Percentiles rank a stretch among this genome's conserved stretches.
Evolutionary conservation across 2,113 vertebrate genomes (phyloP).

Genomic region (Sphyrna mokarran): DNA sequence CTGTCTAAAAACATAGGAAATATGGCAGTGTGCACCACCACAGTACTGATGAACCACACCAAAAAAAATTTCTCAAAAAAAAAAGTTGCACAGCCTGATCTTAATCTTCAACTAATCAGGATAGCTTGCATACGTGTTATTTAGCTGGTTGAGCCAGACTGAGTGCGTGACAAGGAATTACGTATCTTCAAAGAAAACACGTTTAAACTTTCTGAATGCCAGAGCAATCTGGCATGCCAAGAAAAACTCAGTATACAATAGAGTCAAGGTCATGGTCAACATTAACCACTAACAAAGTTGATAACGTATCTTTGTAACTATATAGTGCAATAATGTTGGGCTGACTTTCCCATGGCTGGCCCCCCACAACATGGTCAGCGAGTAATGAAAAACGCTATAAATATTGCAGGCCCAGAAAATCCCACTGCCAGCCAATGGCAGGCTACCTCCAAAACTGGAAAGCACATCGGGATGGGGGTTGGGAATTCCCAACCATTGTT

Average conservation of each 20-base stretch:
- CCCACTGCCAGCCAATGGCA: too few relatives aligned
- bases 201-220: not conserved
- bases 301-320: not conserved
- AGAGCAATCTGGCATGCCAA: not conserved
- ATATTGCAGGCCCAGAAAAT: too few relatives aligned
- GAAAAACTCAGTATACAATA: not conserved
- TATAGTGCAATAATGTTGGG: not conserved
- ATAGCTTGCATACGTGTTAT: not conserved
- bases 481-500: not conserved
- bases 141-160: not conserved
- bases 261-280: not conserved
- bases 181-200: not conserved
- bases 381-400: too few relatives aligned
- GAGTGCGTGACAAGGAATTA: slow-evolving; percentile 7
- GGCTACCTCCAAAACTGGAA: too few relatives aligned
- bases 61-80: not conserved
- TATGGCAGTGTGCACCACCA: not conserved
- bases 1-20: slow-evolving; percentile 4
- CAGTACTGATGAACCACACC: not conserved
- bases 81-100: not conserved
- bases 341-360: too few relatives aligned
- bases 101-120: not conserved
- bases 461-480: too few relatives aligned
- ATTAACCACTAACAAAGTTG: not conserved
- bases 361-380: too few relatives aligned